A percentile compares a stretch with the other conserved stretches of the same genome.
phyloP scores from a whole-genome alignment of 2,888 invertebrate species.

The Hemicrepidius hirtus region DNA sequence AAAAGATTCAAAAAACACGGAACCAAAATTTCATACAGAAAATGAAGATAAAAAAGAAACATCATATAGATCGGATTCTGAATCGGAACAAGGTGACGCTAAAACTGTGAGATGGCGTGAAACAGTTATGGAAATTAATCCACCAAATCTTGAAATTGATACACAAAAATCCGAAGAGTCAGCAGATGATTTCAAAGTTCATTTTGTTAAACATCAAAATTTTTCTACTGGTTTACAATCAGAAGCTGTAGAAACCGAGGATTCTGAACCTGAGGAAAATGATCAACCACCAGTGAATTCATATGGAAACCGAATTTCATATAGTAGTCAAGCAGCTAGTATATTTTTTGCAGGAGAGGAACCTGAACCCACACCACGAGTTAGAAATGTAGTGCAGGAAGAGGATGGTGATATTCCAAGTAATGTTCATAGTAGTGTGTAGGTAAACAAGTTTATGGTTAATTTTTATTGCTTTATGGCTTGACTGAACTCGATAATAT shows the following conservation, averaged over 20 bases:
- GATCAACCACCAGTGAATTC: background rate
- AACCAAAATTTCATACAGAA: background rate
- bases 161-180: background rate
- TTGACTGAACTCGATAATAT: too few species aligned
- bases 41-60: slow-evolving; percentile 2
- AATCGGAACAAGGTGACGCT: slow-evolving; percentile 27
- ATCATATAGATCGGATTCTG: background rate
- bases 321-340: slow-evolving; percentile 67
- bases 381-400: slow-evolving; percentile 56
- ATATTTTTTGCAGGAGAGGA: slow-evolving; percentile 66
- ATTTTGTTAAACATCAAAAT: slow-evolving; percentile 1
- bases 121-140: slow-evolving; percentile 7
- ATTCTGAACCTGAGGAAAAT: slow-evolving; percentile 14
- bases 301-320: slow-evolving; percentile 46
- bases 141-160: background rate
- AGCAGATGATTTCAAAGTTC: slow-evolving; percentile 27
- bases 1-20: background rate
- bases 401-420: slow-evolving; percentile 57
- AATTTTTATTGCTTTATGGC: too few species aligned
- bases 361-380: slow-evolving; percentile 53
- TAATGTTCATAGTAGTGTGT: slow-evolving; percentile 39
- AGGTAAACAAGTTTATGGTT: background rate
- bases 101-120: slow-evolving; percentile 37
- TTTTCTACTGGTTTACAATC: background rate
- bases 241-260: slow-evolving; percentile 23